Conservation (phyloP, 2,797 vertebrate species). For the Odontamblyopus lacepedii region DNA sequence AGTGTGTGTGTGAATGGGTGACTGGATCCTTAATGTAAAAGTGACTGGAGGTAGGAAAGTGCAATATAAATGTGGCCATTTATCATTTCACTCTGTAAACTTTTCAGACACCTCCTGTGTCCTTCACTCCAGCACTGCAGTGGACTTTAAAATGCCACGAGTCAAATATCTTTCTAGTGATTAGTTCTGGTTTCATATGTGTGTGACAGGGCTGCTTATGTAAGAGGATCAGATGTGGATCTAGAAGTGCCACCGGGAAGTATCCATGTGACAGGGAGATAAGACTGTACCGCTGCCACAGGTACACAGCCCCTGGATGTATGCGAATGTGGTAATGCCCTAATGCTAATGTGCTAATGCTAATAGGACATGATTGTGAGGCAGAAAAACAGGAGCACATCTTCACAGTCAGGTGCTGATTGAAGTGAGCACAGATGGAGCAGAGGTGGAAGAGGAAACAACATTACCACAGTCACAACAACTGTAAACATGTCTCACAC, state of each 20-base stretch:
- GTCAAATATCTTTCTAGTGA: too few species aligned
- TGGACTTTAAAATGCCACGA: too few species aligned
- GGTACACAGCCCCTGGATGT: not conserved
- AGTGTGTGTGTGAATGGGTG: too few species aligned
- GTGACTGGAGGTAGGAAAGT: too few species aligned
- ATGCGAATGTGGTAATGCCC: not conserved
- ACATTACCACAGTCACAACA: not conserved
- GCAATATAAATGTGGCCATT: too few species aligned
- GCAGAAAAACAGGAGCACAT: not conserved
- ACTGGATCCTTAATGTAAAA: too few species aligned
- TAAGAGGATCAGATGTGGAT: not conserved
- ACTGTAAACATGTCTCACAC: too few species aligned
- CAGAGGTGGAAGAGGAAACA: not conserved
- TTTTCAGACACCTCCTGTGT: too few species aligned
- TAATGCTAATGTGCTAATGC: not conserved
- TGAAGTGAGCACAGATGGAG: not conserved
- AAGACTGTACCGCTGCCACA: not conserved
- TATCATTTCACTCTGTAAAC: too few species aligned
- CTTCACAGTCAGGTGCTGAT: constrained; percentile 4
- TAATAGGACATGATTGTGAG: not conserved
- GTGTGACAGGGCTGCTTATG: not conserved
- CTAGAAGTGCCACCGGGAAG: not conserved
- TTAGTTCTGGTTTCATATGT: too few species aligned
- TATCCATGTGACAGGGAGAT: not conserved
- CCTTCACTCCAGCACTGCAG: too few species aligned